A percentile compares a stretch with the other conserved stretches of the same genome.
Conservation (phyloP, 2,797 vertebrate species). For the Psittacula echo region DNA sequence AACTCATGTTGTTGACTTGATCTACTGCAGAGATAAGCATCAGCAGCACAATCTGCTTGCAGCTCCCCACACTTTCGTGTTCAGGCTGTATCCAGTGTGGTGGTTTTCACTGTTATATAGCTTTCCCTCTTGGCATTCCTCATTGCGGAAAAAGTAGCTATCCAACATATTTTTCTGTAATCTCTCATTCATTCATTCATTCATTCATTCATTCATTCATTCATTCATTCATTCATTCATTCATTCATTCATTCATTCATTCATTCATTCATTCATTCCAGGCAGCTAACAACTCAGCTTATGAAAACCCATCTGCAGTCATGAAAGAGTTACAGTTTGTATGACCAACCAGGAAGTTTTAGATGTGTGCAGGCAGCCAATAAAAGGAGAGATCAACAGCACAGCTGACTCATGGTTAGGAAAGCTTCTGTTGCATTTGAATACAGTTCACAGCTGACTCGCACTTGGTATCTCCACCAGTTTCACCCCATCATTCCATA, state of each 20-base stretch:
- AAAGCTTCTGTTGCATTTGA: background rate
- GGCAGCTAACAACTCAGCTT: background rate
- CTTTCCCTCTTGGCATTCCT: background rate
- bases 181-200: background rate
- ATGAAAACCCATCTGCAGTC: background rate
- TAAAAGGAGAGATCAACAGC: background rate
- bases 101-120: background rate
- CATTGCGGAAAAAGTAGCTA: background rate
- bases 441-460: background rate
- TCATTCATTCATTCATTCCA: background rate
- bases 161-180: background rate
- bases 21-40: background rate
- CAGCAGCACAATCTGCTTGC: background rate
- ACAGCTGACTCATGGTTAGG: constrained; percentile 22
- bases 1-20: background rate
- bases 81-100: background rate
- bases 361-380: constrained; percentile 18
- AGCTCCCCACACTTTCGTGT: fast-evolving
- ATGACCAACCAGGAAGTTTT: background rate
- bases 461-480: background rate
- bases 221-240: too few relatives aligned
- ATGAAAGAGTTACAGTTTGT: constrained; percentile 49
- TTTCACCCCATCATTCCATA: background rate
- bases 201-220: background rate
- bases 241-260: too few relatives aligned